phyloP scores from a whole-genome alignment of 1,140 invertebrate genomes.

The Paralvinella palmiformis region DNA sequence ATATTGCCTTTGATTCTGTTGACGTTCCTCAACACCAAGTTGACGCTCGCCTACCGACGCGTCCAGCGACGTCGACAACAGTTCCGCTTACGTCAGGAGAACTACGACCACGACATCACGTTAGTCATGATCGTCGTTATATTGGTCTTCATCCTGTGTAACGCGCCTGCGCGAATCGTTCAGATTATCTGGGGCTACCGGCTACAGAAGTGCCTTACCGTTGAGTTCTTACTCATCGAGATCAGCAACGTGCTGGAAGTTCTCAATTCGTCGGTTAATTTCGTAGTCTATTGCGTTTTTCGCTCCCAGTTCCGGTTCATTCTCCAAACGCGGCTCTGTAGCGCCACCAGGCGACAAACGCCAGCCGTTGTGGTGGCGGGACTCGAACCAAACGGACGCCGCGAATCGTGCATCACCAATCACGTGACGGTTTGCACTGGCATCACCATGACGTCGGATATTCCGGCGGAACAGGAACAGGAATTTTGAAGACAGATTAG shows the following conservation, averaged over 20 bases:
- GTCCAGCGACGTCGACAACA: background rate
- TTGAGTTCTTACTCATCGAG: constrained; percentile 4
- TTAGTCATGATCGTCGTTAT: constrained; percentile 19
- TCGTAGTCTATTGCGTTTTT: constrained; percentile 16
- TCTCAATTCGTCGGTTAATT: constrained; percentile 13
- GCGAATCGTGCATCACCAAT: no score
- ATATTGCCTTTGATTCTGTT: constrained; percentile 10
- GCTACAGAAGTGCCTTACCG: constrained; percentile 4
- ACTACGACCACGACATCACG: constrained; percentile 16
- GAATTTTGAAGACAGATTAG: no score
- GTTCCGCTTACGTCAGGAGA: background rate
- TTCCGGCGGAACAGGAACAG: no score
- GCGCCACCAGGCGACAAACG: no score
- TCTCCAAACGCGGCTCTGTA: no score
- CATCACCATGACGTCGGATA: no score
- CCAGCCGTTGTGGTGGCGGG: no score
- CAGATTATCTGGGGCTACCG: constrained; percentile 8
- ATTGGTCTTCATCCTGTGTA: constrained; percentile 15
- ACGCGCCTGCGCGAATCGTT: constrained; percentile 12
- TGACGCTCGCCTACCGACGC: constrained; percentile 7
- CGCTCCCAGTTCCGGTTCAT: constrained; percentile 11
- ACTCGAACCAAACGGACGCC: no score
- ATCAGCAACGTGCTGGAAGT: constrained; percentile 15
- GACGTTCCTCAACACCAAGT: constrained; percentile 6
- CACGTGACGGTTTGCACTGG: no score